Evolutionary conservation across 2,888 invertebrate species (phyloP).

Genomic region (Syritta pipiens): DNA sequence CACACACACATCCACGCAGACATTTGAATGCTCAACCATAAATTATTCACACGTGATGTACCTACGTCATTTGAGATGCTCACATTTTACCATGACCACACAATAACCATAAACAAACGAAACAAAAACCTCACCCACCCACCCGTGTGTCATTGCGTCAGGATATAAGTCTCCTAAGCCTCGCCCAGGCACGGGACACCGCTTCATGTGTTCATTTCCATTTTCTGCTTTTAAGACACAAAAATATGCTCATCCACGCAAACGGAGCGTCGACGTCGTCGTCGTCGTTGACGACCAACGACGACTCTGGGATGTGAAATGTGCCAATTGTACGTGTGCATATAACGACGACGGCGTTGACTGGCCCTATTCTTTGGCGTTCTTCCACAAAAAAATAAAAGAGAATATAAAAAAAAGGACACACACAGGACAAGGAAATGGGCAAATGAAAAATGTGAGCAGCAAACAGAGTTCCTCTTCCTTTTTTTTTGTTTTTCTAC

Average conservation of each 20-base stretch:
- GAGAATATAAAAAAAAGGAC: constrained; percentile 9
- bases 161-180: constrained; percentile 15
- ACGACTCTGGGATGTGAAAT: constrained; percentile 16
- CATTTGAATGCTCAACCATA: constrained; percentile 25
- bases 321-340: constrained; percentile 65
- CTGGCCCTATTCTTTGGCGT: constrained; percentile 5
- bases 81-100: constrained; percentile 54
- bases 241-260: constrained; percentile 55
- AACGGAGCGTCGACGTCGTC: constrained; percentile 12
- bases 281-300: background rate
- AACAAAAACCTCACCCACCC: constrained; percentile 10
- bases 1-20: background rate
- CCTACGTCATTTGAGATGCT: constrained; percentile 29
- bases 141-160: constrained; percentile 19
- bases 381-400: too few species aligned
- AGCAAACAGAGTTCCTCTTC: constrained; percentile 32
- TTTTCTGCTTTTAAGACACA: constrained; percentile 38
- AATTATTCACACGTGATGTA: constrained; percentile 52
- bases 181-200: constrained; percentile 12
- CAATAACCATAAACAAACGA: constrained; percentile 56
- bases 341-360: constrained; percentile 16
- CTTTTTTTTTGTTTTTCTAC: constrained; percentile 18
- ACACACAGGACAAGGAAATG: constrained; percentile 48
- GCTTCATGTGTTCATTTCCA: constrained; percentile 21
- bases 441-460: constrained; percentile 57